Conservation (phyloP, 2,797 vertebrate species). For the Hydrocynus forskahlii region DNA sequence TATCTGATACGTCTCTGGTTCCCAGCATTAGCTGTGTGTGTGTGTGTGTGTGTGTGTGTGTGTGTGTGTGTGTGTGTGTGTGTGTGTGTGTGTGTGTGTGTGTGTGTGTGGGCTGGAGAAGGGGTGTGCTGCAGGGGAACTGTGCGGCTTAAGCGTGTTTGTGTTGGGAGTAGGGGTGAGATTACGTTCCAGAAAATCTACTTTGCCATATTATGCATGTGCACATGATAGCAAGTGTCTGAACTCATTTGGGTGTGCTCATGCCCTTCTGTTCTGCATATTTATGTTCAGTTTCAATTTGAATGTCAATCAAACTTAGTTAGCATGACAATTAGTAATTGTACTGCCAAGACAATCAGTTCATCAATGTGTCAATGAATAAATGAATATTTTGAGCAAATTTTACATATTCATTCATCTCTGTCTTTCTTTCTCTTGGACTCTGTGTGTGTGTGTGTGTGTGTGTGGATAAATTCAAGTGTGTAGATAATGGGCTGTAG, state of each 20-base stretch:
- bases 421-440: conserved; percentile 24
- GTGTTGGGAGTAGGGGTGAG: conserved; percentile 18
- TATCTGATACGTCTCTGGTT: no score
- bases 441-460: conserved; percentile 31
- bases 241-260: conserved; percentile 22
- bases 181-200: conserved; percentile 52
- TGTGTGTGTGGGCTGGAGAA: conserved; percentile 20
- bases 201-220: conserved; percentile 38
- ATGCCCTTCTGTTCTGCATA: conserved; percentile 34
- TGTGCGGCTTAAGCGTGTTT: conserved; percentile 7
- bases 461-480: conserved; percentile 22
- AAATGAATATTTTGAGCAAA: conserved; percentile 50
- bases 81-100: no score
- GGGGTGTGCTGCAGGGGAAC: conserved; percentile 48
- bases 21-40: no score
- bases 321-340: conserved; percentile 49
- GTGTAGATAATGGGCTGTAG: conserved; percentile 88
- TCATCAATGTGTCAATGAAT: conserved; percentile 49
- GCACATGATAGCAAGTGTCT: conserved; percentile 29
- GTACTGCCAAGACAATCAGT: conserved; percentile 47
- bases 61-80: conserved; percentile 13
- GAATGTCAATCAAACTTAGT: conserved; percentile 46
- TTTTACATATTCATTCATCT: conserved; percentile 44
- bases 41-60: no score
- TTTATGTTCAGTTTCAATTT: conserved; percentile 43